Base-by-base conservation (phyloP, 92 coral and sea anemone genomes). In the Zoanthus gigantus region DNA sequence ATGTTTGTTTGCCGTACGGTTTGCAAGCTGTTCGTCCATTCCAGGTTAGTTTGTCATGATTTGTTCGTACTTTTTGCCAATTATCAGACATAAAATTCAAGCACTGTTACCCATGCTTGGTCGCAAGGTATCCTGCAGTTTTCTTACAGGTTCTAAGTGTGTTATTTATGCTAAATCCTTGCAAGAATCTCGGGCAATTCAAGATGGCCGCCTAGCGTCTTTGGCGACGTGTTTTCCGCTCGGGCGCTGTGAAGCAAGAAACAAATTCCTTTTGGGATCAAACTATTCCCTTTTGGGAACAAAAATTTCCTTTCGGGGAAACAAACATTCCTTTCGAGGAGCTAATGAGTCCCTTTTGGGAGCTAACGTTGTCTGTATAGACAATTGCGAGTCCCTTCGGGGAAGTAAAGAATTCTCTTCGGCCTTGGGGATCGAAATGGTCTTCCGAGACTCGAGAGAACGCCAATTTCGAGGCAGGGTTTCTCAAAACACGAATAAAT, bases 191-290 rank as follows among this genome's bases (percentile, higher is more conserved):
- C 72, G 13, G 42, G 45, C 32, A 23, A 67, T 30, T 10, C 72
- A 67, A 23, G 72, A 67, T 67, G 72, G 72, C 72, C 72, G 72
- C 72, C 72, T 23, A 67, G 72, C 72, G 42, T 18, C 72, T 58
- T 58, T 58, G 66, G 72, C 42, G 72, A 23, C 32, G 72, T 67
- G 72, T 67, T 23, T 23, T 67, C 72, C 34, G 42, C 72, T 30
- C 72, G 72, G 42, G 72, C 42, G 72, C 72, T 67, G 37, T 67
- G 9, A 67, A 23, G 32, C 37, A 67, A 67, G 72, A 23, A 23
- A 67, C 42, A 30, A 30, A 10, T 30, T 30, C 72, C 42, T 23
- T 30, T 67, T 67, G 72, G 72, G 72, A 67, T 67, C 72, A 67
- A 23, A 67, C 72, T 67, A 67, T 67, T 67, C 72, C 72, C 72